Evolutionary conservation across 1,140 invertebrate species (phyloP).

Genomic region (Eriosoma lanigerum): DNA sequence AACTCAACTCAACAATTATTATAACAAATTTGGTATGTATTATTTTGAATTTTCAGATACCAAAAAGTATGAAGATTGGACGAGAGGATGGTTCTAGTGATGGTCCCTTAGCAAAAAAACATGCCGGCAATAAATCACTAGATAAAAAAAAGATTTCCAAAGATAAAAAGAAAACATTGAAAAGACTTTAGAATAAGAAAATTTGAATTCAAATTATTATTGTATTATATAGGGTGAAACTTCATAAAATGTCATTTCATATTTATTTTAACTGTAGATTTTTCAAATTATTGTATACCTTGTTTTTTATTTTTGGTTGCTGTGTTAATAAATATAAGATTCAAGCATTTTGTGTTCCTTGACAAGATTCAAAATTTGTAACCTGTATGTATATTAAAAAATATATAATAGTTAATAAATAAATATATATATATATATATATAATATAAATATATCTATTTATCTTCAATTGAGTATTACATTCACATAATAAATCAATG

Average conservation of each 20-base stretch:
- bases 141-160: slow-evolving; percentile 78
- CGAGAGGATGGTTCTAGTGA: slow-evolving; percentile 57
- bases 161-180: slow-evolving; percentile 84
- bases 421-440: not conserved
- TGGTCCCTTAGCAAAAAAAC: slow-evolving; percentile 80
- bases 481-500: no score
- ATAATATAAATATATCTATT: no score
- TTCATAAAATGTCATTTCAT: slow-evolving; percentile 12
- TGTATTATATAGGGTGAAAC: slow-evolving; percentile 30
- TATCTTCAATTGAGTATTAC: no score
- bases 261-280: slow-evolving; percentile 33
- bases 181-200: slow-evolving; percentile 65
- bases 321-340: slow-evolving; percentile 23
- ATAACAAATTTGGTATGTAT: no score
- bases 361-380: slow-evolving; percentile 26
- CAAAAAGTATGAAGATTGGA: slow-evolving; percentile 49
- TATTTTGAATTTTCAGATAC: slow-evolving; percentile 50
- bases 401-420: slow-evolving; percentile 38
- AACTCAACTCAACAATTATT: no score
- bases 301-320: slow-evolving; percentile 3
- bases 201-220: slow-evolving; percentile 8
- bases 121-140: slow-evolving; percentile 79
- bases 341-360: slow-evolving; percentile 5
- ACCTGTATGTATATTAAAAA: slow-evolving; percentile 27
- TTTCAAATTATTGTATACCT: slow-evolving; percentile 6